Evolutionary conservation across 2,888 invertebrate genomes (phyloP), one percentile per base, ranked within the genome.

Genomic region (Andrena marginata): DNA sequence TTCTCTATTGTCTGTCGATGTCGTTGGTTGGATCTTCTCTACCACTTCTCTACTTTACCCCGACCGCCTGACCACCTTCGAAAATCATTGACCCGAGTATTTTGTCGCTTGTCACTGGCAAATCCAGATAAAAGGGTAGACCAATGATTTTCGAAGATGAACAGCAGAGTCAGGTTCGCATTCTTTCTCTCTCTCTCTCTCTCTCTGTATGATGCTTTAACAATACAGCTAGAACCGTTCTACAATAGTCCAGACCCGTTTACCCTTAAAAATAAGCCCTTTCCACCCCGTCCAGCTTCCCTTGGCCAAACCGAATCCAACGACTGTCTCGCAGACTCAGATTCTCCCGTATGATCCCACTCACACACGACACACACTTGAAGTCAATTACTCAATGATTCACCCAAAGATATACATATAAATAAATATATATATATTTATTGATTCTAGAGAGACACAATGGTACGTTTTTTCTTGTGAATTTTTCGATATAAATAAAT

Each of bases 351-450:
- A 85, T 85, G 89, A 86, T 80, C 77, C 42, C 79, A 77, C 62
- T 73, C 62, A 56, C 56, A 23, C 56, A 56, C 4, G 72, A 77
- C 62, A 92, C 92, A 93, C 92, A 94, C 94, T 94, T 91, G 85
- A 94, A 93, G 94, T 94, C 93, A 94, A 94, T 93, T 94, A 94
- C 89, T 92, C 90, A 91, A 92, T 80, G 35, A 80, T 91, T 91
- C 91, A 91, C 85, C 90, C 90, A 84, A 92, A 87, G 72, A 78
- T 77, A 48, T 73, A 80, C 20, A 69, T 60, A 60, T 8, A 76
- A 51, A 69, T 69, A 63, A n/a, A n/a, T 59, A 56, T 56, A 62
- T 63, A 63, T 80, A 76, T 80, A 69, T 88, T 89, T 87, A 90
- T 90, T 85, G 79, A 87, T 81, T 87, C 81, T 82, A 80, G 76